A percentile compares a stretch with the other conserved stretches of the same genome.
These are phyloP conservation scores for Gambusia yucatana DNA, from an alignment of 2,797 vertebrate species.

Conservation along the genomic window DNA sequence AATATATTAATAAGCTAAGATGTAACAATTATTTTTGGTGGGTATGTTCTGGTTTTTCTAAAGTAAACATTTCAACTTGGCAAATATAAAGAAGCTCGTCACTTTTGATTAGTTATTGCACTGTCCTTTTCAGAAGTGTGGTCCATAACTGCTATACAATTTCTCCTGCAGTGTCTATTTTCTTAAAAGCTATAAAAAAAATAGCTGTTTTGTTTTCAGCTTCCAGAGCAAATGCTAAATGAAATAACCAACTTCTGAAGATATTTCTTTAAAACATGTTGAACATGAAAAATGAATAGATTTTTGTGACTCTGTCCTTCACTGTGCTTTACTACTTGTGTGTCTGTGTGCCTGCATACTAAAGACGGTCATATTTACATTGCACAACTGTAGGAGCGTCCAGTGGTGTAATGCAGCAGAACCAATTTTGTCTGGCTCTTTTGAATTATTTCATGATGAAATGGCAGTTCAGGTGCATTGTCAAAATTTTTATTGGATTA, in stretches of 20 bases:
- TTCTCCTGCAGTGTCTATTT: neutral
- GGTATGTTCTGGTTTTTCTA: neutral
- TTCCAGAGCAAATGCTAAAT: neutral
- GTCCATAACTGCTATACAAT: neutral
- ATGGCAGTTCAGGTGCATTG: slow-evolving; percentile 4
- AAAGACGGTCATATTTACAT: neutral
- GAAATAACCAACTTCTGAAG: neutral
- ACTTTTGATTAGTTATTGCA: neutral
- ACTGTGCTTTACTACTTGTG: neutral
- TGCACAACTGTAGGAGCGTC: neutral
- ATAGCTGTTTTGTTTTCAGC: neutral
- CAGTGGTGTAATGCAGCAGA: neutral
- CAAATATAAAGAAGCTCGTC: neutral
- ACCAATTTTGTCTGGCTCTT: neutral
- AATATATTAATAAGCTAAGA: neutral
- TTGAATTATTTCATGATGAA: neutral
- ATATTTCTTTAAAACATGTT: neutral
- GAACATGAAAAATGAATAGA: neutral
- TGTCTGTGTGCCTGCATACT: neutral
- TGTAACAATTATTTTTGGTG: neutral
- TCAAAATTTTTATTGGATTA: neutral
- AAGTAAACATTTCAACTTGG: neutral
- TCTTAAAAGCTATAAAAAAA: neutral
- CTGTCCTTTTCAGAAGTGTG: neutral
- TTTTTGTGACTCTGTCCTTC: neutral